Evolutionary conservation across 2,888 invertebrate species (phyloP), one percentile per base, ranked within the genome.

Genomic region (Ephialtes manifestator): DNA sequence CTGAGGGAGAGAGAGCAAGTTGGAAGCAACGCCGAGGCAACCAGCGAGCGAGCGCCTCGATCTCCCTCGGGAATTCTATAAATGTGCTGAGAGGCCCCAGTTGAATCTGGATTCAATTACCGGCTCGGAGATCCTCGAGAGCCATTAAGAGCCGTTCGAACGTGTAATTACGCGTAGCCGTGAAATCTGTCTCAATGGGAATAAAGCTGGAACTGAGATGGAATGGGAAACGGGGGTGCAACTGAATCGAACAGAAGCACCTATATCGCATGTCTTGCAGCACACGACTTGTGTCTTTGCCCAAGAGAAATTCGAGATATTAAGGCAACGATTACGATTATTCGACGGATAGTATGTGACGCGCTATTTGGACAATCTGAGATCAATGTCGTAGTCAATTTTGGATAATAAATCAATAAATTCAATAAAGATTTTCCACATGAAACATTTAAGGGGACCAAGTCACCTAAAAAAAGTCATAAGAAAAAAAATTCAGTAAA

Each of bases 71-170:
- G 86, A 87, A 85, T 80, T 68, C 84, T 83, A 78, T 86, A 85
- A 85, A 87, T 79, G 74, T 85, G 83, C 78, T 75, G 78, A 55
- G 67, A 67, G 67, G 65, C 87, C 87, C 86, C 86, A 79, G 86
- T 71, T 86, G 86, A 89, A 90, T 90, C 90, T 86, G 87, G 89
- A 89, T 91, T 91, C 91, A 90, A 91, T 90, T 92, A 92, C 87
- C 89, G 86, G 83, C 77, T 81, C 75, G 88, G 89, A 89, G 89
- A 89, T 89, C 87, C 89, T 88, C 81, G 81, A 85, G 87, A 89
- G 84, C 89, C 86, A 90, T 91, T 90, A 90, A 87, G 90, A 89
- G 87, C 88, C 90, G 88, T 88, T 90, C 90, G 88, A 87, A 90
- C 90, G 90, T 88, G 87, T 90, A 90, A 90, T 91, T 88, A 88